Evolutionary conservation across 2,888 invertebrate genomes (phyloP), one percentile per base, ranked within the genome.

Genomic region (Baccha elongata): DNA sequence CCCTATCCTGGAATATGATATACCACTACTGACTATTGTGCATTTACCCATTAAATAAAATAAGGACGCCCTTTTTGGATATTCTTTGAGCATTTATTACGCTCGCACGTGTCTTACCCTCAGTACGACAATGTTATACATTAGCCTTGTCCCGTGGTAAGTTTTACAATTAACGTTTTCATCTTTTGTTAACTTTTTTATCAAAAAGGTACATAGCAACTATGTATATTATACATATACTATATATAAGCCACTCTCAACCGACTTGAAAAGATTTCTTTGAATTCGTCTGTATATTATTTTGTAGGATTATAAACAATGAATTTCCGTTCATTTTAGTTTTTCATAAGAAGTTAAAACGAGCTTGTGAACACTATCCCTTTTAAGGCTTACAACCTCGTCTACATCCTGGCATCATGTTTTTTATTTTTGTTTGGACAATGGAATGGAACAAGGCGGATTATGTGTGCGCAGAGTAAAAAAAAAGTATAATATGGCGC

Each of bases 301-400:
- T 50, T 40, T 21, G n/a, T 21, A 32, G 13, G 21, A 52, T 17
- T 42, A 7, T n/a, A 17, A 55, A 68, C 55, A 71, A 71, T 52
- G 21, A 23, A 50, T 50, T 60, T 50, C 40, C 50, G 13, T 21
- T 29, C 37, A 40, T 42, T 29, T 15, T 23, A 53, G 46, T 46
- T 46, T 55, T 15, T 2, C 6, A 2, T 26, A 26, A 26, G 40
- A 13, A n/a, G 29, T 29, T 69, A 19, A 29, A 71, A 40, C 15
- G 17, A 50, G 50, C 60, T 35, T 40, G 11, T 32, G n/a, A 32
- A 35, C 55, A 46, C 35, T 35, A 55, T 17, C 50, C n/a, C 13
- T 8, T 48, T 35, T 13, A 48, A 7, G 11, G 8, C 46, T 58
- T 42, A 50, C 58, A 60, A 40, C n/a, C 42, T 42, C 11, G 21